phyloP scores from a whole-genome alignment of 2,888 invertebrate species.

The Parasteatoda lunata region DNA sequence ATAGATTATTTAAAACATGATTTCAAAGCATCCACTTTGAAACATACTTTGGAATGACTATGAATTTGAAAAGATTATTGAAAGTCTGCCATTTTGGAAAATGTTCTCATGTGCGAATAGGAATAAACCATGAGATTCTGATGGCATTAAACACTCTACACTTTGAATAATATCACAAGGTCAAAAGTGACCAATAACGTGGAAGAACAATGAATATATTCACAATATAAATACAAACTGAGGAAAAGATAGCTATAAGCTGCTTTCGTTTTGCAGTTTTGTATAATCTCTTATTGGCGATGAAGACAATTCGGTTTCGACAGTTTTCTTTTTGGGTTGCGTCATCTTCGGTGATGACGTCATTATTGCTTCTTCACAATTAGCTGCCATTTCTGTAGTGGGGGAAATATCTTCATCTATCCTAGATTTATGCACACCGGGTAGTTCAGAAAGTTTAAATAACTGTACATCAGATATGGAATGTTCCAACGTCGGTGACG shows the following conservation, averaged over 20 bases:
- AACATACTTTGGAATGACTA: slow-evolving; percentile 50
- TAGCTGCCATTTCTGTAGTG: slow-evolving; percentile 50
- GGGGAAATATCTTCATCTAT: slow-evolving; percentile 43
- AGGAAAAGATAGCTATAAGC: slow-evolving; percentile 30
- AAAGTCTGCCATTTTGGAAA: slow-evolving; percentile 22
- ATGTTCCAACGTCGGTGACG: slow-evolving; percentile 67
- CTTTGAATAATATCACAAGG: slow-evolving; percentile 68
- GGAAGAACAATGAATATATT: slow-evolving; percentile 60
- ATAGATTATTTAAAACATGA: slow-evolving; percentile 56
- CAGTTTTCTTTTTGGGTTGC: slow-evolving; percentile 32
- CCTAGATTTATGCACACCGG: slow-evolving; percentile 47
- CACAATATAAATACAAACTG: slow-evolving; percentile 4
- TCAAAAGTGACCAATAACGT: slow-evolving; percentile 47
- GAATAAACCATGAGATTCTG: slow-evolving; percentile 17
- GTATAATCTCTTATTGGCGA: slow-evolving; percentile 20
- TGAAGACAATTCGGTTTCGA: slow-evolving; percentile 31
- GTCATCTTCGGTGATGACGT: slow-evolving; percentile 56
- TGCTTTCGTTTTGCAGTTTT: slow-evolving; percentile 66
- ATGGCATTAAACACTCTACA: slow-evolving; percentile 15
- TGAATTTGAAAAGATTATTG: slow-evolving; percentile 45
- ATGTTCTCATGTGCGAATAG: not conserved
- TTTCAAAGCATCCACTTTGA: slow-evolving; percentile 47
- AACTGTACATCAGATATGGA: slow-evolving; percentile 65
- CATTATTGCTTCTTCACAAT: slow-evolving; percentile 58
- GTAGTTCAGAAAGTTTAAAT: slow-evolving; percentile 47